A percentile compares a stretch with the other conserved stretches of the same genome.
Evolutionary conservation across 2,888 invertebrate genomes (phyloP).

Genomic region (Rotaria macrura): DNA sequence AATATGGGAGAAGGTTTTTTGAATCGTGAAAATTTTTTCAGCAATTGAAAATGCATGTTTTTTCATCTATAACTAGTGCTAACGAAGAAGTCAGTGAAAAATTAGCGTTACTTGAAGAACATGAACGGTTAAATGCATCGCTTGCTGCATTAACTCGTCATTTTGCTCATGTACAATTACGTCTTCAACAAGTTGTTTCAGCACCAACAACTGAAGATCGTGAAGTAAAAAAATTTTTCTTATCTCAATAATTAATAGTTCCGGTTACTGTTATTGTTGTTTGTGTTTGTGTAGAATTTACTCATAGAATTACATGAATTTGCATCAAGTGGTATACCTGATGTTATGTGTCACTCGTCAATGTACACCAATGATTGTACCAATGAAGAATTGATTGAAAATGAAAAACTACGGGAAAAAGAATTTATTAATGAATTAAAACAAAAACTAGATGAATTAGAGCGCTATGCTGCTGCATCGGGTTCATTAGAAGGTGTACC

Average conservation of each 20-base stretch:
- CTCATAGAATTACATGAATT: conserved; percentile 89
- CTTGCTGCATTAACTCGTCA: conserved; percentile 90
- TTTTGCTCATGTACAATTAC: conserved; percentile 74
- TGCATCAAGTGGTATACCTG: conserved; percentile 81
- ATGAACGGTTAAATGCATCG: conserved; percentile 80
- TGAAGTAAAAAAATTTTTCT: background rate
- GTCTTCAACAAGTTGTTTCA: conserved; percentile 53
- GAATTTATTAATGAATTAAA: conserved; percentile 80
- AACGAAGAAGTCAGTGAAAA: background rate
- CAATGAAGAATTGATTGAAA: conserved; percentile 54
- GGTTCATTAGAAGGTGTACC: conserved; percentile 60
- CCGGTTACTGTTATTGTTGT: too few species aligned
- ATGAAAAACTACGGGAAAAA: conserved; percentile 62
- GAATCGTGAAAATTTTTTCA: background rate
- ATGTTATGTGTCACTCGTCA: conserved; percentile 5
- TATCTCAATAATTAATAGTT: background rate
- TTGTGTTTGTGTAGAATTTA: conserved; percentile 49
- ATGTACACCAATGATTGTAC: background rate
- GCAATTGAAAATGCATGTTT: background rate
- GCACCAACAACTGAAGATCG: conserved; percentile 39
- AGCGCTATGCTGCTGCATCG: conserved; percentile 71
- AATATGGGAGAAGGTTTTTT: background rate
- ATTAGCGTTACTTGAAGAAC: conserved; percentile 56
- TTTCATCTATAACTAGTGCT: background rate
- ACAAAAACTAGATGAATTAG: conserved; percentile 77